A percentile compares a stretch with the other conserved stretches of the same genome.
phyloP scores from a whole-genome alignment of 2,113 vertebrate genomes.

The Lutjanus erythropterus region DNA sequence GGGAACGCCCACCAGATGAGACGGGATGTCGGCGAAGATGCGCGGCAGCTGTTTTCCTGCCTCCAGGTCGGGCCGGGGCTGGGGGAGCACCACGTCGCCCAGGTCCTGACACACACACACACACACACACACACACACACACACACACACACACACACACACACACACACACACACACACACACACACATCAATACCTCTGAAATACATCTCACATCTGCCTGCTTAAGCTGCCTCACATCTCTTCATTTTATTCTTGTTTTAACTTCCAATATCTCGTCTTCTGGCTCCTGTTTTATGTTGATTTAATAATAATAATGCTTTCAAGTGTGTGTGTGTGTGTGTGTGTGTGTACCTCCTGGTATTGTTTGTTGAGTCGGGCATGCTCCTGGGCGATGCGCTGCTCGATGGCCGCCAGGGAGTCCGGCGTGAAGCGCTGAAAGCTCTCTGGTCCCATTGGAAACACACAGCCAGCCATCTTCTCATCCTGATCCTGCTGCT shows the following conservation, averaged over 20 bases:
- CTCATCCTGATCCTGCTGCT: constrained; percentile 82
- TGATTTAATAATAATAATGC: background rate
- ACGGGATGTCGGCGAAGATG: constrained; percentile 78
- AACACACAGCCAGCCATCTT: constrained; percentile 83
- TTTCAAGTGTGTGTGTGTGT: constrained; percentile 11
- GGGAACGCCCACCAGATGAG: constrained; percentile 79
- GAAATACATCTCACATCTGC: background rate
- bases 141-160: constrained; percentile 22
- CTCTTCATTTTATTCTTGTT: background rate
- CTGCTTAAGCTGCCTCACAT: background rate
- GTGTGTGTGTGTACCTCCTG: constrained; percentile 64
- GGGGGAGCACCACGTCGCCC: constrained; percentile 71
- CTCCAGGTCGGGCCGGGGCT: constrained; percentile 75
- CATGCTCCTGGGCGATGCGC: constrained; percentile 76
- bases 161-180: constrained; percentile 24
- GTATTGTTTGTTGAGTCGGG: constrained; percentile 71
- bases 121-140: constrained; percentile 22
- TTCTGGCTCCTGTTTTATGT: background rate
- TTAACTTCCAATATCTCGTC: background rate
- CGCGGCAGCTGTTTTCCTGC: constrained; percentile 80
- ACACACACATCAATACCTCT: constrained; percentile 1
- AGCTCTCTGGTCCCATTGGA: constrained; percentile 83
- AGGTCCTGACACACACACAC: constrained; percentile 70
- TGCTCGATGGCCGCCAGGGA: constrained; percentile 81
- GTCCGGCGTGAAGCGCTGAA: constrained; percentile 83